Evolutionary conservation across 2,797 vertebrate genomes (phyloP).

Genomic region (Monodelphis domestica): DNA sequence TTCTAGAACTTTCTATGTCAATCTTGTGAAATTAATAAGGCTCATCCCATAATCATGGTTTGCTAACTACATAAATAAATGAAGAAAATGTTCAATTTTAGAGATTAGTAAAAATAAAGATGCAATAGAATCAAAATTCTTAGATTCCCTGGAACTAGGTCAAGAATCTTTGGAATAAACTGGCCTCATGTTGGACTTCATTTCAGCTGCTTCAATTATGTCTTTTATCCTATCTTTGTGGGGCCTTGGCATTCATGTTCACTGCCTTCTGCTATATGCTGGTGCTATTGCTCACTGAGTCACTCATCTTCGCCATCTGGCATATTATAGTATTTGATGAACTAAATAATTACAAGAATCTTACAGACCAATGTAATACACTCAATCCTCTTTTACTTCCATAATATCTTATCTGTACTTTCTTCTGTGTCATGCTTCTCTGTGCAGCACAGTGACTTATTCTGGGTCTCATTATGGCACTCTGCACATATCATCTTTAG

Average conservation of each 20-base stretch:
- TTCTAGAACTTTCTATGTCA: background rate
- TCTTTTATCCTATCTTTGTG: background rate
- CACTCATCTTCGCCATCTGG: background rate
- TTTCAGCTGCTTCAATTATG: no score
- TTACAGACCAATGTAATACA: background rate
- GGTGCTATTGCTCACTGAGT: background rate
- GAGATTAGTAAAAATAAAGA: background rate
- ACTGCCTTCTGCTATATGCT: background rate
- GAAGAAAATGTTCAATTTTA: background rate
- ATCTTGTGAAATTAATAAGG: background rate
- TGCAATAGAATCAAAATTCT: background rate
- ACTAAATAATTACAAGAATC: background rate
- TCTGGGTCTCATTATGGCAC: slow-evolving; percentile 95
- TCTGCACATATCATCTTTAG: slow-evolving; percentile 98
- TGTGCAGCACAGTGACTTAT: slow-evolving; percentile 98
- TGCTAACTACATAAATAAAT: background rate
- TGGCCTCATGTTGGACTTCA: no score
- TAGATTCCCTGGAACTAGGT: background rate
- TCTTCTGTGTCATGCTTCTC: slow-evolving; percentile 99
- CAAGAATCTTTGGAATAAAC: background rate
- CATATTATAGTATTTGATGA: background rate
- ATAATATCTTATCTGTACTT: slow-evolving; percentile 99
- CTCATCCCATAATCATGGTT: background rate
- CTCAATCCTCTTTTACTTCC: slow-evolving; percentile 92
- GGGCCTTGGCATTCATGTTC: background rate